Percentiles rank a stretch among this genome's conserved stretches.
Conservation (phyloP, 2,113 vertebrate species). For the Prionailurus viverrinus region DNA sequence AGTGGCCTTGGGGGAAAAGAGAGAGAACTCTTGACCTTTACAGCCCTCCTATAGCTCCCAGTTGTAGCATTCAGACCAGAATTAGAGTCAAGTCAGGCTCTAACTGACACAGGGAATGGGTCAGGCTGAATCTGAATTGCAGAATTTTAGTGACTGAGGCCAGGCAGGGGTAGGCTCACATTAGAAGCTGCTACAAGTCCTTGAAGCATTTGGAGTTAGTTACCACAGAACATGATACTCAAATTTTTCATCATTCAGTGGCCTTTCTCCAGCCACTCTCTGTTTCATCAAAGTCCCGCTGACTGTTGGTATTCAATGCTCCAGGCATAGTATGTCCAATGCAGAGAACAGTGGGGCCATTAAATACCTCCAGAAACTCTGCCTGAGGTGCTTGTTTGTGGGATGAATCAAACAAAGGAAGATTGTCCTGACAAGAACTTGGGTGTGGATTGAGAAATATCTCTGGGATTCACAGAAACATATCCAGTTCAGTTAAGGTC, state of each 20-base stretch:
- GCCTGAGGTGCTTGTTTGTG: constrained; percentile 40
- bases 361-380: constrained; percentile 49
- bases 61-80: neutral
- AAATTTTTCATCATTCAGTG: neutral
- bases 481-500: neutral
- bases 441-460: neutral
- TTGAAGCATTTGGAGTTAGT: neutral
- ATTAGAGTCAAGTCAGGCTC: neutral
- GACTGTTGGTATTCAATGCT: constrained; percentile 22
- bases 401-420: constrained; percentile 41
- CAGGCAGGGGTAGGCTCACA: neutral
- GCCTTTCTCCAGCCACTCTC: neutral
- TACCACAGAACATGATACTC: neutral
- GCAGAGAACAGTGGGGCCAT: neutral
- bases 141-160: too few relatives aligned
- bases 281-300: neutral
- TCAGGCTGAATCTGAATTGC: neutral
- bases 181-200: neutral
- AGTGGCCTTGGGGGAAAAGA: neutral
- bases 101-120: neutral
- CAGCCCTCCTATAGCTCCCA: neutral
- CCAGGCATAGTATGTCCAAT: neutral
- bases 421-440: constrained; percentile 29
- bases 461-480: neutral
- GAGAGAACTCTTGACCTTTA: neutral